These are phyloP conservation scores for Sebastes alutus DNA, from an alignment of 2,797 vertebrate genomes.

Conservation along the genomic window DNA sequence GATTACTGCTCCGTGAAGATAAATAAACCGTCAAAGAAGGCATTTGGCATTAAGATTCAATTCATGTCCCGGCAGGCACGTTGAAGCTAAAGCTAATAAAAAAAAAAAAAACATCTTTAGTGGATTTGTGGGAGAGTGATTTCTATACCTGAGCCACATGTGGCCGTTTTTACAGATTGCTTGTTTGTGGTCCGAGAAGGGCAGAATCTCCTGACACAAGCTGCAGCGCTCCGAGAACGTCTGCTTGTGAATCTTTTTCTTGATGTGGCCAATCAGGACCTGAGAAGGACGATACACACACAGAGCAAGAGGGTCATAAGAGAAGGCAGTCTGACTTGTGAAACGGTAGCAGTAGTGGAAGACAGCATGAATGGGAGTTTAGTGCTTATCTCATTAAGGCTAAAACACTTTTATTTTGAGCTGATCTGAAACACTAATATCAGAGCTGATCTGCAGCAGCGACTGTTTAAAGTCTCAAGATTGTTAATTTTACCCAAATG, in stretches of 20 bases:
- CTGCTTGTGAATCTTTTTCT: slow-evolving; percentile 98
- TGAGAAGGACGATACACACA: slow-evolving; percentile 44
- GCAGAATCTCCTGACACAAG: slow-evolving; percentile 91
- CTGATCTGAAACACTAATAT: neutral
- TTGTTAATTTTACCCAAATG: neutral
- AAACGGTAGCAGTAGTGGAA: neutral
- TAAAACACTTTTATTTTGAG: neutral
- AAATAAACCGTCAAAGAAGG: slow-evolving; percentile 65
- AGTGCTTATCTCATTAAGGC: neutral
- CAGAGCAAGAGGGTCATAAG: too few relatives aligned
- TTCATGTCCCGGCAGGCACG: slow-evolving; percentile 36
- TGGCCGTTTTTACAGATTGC: slow-evolving; percentile 92
- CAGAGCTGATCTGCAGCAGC: neutral
- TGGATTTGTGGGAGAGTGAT: neutral
- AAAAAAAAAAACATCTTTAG: slow-evolving; percentile 3
- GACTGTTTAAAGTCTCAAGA: too few relatives aligned
- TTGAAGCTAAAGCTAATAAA: slow-evolving; percentile 34
- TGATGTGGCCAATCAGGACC: slow-evolving; percentile 96
- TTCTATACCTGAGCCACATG: slow-evolving; percentile 92
- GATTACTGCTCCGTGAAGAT: slow-evolving; percentile 65
- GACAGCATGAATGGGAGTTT: neutral
- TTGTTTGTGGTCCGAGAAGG: slow-evolving; percentile 91
- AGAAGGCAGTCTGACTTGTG: too few relatives aligned
- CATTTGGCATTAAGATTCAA: slow-evolving; percentile 56
- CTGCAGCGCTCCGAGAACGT: slow-evolving; percentile 93